Evolutionary conservation across 2,797 vertebrate species (phyloP).

Genomic region (Darevskia nairensis): DNA sequence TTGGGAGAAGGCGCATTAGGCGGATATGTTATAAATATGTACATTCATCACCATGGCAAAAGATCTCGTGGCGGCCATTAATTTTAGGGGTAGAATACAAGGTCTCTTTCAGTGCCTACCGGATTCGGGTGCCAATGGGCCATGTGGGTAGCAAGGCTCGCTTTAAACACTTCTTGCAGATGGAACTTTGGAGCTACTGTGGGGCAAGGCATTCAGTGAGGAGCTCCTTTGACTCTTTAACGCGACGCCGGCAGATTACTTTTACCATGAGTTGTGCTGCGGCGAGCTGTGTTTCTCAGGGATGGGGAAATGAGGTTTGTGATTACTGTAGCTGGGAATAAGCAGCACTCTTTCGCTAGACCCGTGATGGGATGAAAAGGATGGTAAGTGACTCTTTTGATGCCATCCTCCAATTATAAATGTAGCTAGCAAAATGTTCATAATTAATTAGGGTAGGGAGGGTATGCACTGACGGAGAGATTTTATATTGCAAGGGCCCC

Average conservation of each 20-base stretch:
- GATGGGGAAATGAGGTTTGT: neutral
- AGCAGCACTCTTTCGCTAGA: neutral
- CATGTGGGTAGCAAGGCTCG: conserved; percentile 43
- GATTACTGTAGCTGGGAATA: neutral
- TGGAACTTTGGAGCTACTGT: neutral
- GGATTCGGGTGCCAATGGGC: conserved; percentile 32
- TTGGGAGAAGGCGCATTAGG: conserved; percentile 20
- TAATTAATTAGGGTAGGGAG: neutral
- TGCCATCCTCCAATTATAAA: neutral
- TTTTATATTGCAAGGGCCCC: neutral
- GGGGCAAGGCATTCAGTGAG: neutral
- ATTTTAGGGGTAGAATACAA: conserved; percentile 42
- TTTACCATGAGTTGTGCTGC: conserved; percentile 2
- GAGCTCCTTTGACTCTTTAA: neutral
- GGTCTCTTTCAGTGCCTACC: conserved; percentile 22
- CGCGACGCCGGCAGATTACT: conserved; percentile 15
- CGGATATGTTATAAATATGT: conserved; percentile 25
- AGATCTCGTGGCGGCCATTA: conserved; percentile 35
- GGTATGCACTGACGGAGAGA: neutral
- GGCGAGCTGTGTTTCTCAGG: neutral
- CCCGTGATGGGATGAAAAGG: neutral
- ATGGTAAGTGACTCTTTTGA: conserved; percentile 3
- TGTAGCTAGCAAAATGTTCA: neutral
- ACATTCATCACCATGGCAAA: conserved; percentile 32
- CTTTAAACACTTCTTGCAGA: conserved; percentile 37